phyloP scores from a whole-genome alignment of 2,113 vertebrate species.

The Maccullochella peelii region DNA sequence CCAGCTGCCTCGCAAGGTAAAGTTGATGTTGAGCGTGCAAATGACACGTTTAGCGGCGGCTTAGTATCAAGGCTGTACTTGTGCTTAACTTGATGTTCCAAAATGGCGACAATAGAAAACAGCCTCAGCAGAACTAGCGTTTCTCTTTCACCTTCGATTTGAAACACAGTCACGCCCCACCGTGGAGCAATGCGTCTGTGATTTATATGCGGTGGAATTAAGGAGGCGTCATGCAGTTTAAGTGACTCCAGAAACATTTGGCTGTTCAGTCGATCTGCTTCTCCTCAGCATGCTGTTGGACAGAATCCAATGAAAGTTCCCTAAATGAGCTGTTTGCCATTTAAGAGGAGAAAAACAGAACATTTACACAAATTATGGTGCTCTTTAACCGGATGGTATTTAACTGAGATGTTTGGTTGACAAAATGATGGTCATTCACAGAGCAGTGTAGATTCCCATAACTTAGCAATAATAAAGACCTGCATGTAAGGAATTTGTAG shows the following conservation, averaged over 20 bases:
- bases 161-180: background rate
- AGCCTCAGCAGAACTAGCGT: background rate
- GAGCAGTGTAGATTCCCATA: constrained; percentile 2
- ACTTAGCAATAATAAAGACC: background rate
- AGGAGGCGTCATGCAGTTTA: background rate
- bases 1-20: too few species aligned
- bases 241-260: constrained; percentile 35
- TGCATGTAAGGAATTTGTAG: background rate
- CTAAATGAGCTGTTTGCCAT: constrained; percentile 25
- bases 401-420: constrained; percentile 22
- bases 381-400: constrained; percentile 7
- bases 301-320: background rate
- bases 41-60: too few species aligned
- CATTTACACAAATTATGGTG: constrained; percentile 5
- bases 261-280: background rate
- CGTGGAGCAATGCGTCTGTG: background rate
- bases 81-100: background rate
- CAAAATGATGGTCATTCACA: constrained; percentile 7
- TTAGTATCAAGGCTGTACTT: background rate
- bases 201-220: constrained; percentile 29
- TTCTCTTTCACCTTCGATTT: background rate
- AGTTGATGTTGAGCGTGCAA: too few species aligned
- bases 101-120: background rate
- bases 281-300: constrained; percentile 13
- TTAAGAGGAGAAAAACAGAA: background rate